phyloP scores from a whole-genome alignment of 1,140 invertebrate species.

The Camponotus floridanus region DNA sequence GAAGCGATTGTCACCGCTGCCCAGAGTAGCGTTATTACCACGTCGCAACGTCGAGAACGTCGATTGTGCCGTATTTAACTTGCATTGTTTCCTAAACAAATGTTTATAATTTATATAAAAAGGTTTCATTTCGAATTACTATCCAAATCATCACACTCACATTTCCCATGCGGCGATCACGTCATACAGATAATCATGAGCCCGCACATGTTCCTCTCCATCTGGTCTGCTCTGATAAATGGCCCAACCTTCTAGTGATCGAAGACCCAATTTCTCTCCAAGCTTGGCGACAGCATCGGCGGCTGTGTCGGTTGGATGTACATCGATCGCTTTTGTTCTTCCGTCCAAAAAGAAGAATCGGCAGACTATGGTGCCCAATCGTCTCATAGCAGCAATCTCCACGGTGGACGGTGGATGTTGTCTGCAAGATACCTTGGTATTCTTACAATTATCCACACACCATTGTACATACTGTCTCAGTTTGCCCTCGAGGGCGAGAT shows the following conservation, averaged over 20 bases:
- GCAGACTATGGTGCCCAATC: slow-evolving; percentile 96
- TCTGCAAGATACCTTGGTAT: slow-evolving; percentile 93
- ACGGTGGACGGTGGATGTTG: slow-evolving; percentile 96
- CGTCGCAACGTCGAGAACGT: slow-evolving; percentile 87
- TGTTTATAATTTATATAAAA: slow-evolving; percentile 8
- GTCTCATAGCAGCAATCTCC: slow-evolving; percentile 97
- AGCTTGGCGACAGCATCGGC: slow-evolving; percentile 95
- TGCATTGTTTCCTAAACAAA: slow-evolving; percentile 88
- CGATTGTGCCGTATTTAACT: slow-evolving; percentile 86
- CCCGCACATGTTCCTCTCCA: slow-evolving; percentile 96
- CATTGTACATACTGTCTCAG: slow-evolving; percentile 96
- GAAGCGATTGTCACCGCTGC: slow-evolving; percentile 96
- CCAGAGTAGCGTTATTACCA: slow-evolving; percentile 87
- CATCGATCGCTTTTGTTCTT: slow-evolving; percentile 97
- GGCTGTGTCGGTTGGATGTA: slow-evolving; percentile 97
- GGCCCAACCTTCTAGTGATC: slow-evolving; percentile 96
- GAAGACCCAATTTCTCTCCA: slow-evolving; percentile 95
- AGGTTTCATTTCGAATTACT: slow-evolving; percentile 12
- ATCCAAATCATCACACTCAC: slow-evolving; percentile 86
- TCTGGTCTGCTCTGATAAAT: slow-evolving; percentile 95
- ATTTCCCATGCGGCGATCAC: slow-evolving; percentile 97
- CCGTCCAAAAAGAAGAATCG: slow-evolving; percentile 98
- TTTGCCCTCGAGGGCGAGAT: slow-evolving; percentile 90
- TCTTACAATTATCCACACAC: slow-evolving; percentile 97
- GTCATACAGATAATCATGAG: slow-evolving; percentile 97